Evolutionary conservation across 1,140 invertebrate genomes (phyloP), one percentile per base, ranked within the genome.

Genomic region (Andrena cerasifolii): DNA sequence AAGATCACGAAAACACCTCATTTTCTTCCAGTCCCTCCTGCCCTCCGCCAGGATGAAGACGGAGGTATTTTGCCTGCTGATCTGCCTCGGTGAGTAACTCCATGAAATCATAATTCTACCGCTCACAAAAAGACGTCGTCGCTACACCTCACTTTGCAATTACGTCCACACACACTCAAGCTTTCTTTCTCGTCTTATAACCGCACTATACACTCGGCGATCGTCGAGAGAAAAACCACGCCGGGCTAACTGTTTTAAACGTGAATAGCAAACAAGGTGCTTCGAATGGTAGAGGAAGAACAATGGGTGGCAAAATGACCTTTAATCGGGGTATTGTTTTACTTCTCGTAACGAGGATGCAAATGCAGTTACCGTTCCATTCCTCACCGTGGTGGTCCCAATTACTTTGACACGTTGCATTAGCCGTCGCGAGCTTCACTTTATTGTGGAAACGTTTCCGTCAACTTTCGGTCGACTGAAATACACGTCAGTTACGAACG

Each of bases 71-170:
- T 89, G 86, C 84, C 75, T 92, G 6, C 79, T 88, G 14, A 75
- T 91, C 58, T 92, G 89, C 59, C 68, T 93, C 49, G 90, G 92
- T 92, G 68, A 92, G 90, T 89, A 40, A n/a, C n/a, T n/a, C n/a
- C n/a, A n/a, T n/a, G n/a, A n/a, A n/a, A n/a, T n/a, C n/a, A n/a
- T n/a, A n/a, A n/a, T n/a, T n/a, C n/a, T n/a, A n/a, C n/a, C n/a
- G n/a, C n/a, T n/a, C n/a, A n/a, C n/a, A n/a, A n/a, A n/a, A n/a
- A n/a, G n/a, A n/a, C n/a, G n/a, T n/a, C n/a, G n/a, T n/a, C n/a
- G n/a, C n/a, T n/a, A n/a, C n/a, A n/a, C n/a, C n/a, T n/a, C n/a
- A n/a, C n/a, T n/a, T n/a, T n/a, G n/a, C 12, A 16, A 10, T 21
- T 54, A 3, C 16, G 1, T 10, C 8, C 3, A 21, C n/a, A n/a